Conservation (phyloP, 1,140 invertebrate species). For the Meloidogyne exigua region DNA sequence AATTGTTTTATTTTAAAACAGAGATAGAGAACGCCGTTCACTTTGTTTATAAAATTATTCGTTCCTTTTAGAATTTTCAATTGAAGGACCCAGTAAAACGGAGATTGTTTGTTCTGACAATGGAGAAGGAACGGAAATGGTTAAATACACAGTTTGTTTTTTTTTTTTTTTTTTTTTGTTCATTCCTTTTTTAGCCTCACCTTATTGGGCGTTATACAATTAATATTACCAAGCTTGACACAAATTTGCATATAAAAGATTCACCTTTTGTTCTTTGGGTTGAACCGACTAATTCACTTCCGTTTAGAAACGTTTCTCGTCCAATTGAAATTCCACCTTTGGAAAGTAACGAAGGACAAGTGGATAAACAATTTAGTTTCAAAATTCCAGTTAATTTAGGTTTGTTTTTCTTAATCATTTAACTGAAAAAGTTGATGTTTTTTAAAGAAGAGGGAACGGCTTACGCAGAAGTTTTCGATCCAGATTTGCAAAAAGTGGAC, state of each 20-base stretch:
- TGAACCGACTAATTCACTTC: constrained; percentile 54
- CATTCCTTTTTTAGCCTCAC: constrained; percentile 71
- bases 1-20: no score
- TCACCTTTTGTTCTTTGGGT: constrained; percentile 79
- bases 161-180: constrained; percentile 71
- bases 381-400: neutral
- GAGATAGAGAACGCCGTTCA: constrained; percentile 8
- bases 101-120: constrained; percentile 90
- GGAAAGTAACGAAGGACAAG: constrained; percentile 12
- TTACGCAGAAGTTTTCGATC: constrained; percentile 40
- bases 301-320: neutral
- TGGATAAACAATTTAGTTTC: constrained; percentile 29
- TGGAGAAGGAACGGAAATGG: constrained; percentile 89
- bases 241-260: constrained; percentile 79
- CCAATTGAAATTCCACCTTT: neutral
- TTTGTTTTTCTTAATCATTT: neutral
- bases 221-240: constrained; percentile 67
- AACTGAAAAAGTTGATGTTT: no score
- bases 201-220: constrained; percentile 84
- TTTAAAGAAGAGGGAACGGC: constrained; percentile 30
- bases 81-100: constrained; percentile 93
- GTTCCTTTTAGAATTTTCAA: constrained; percentile 52
- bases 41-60: neutral
- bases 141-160: constrained; percentile 70
- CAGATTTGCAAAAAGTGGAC: constrained; percentile 34